Conservation (phyloP, 1,140 invertebrate genomes). For the Tetragonula clypearis region DNA sequence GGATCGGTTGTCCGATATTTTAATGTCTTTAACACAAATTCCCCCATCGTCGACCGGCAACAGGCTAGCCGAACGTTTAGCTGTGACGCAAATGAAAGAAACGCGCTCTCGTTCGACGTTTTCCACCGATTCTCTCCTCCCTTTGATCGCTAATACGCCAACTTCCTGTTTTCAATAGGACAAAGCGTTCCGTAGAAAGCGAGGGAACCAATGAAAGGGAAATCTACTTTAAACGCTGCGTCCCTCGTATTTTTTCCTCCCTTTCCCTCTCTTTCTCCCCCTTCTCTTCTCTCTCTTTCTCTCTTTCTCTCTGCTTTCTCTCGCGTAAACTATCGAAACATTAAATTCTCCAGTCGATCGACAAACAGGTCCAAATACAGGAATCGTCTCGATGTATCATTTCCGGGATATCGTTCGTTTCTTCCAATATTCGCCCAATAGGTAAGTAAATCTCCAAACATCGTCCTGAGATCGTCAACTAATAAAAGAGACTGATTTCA, state of each 20-base stretch:
- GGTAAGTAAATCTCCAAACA: constrained; percentile 20
- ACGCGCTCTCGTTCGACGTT: neutral
- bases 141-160: constrained; percentile 37
- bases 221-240: constrained; percentile 22
- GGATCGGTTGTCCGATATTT: constrained; percentile 74
- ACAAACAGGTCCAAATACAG: neutral
- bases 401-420: neutral
- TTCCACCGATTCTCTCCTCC: neutral
- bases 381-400: neutral
- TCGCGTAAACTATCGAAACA: neutral
- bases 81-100: constrained; percentile 8
- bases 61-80: neutral
- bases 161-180: constrained; percentile 39
- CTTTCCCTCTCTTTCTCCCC: neutral
- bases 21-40: constrained; percentile 69
- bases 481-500: constrained; percentile 20
- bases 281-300: too few relatives aligned
- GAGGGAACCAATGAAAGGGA: constrained; percentile 14
- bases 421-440: neutral
- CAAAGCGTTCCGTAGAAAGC: constrained; percentile 23
- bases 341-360: neutral
- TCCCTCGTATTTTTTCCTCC: neutral
- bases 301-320: too few relatives aligned
- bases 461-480: neutral
- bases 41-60: neutral